Conservation (phyloP, 1,140 invertebrate genomes). For the Calephelis virginiensis region DNA sequence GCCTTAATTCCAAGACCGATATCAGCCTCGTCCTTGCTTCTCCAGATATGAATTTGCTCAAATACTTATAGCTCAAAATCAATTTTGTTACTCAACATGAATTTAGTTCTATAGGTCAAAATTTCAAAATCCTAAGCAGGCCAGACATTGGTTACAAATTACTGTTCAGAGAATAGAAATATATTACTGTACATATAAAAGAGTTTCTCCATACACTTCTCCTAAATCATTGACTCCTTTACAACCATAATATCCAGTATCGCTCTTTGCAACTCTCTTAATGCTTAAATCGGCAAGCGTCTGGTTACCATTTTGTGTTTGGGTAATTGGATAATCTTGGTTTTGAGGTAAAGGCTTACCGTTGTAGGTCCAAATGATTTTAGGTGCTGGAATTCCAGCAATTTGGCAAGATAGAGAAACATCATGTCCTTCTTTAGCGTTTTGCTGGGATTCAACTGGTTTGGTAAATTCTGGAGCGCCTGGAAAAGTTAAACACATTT, state of each 20-base stretch:
- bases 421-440: slow-evolving; percentile 41
- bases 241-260: slow-evolving; percentile 58
- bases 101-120: too few species aligned
- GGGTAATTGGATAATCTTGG: slow-evolving; percentile 19
- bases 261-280: slow-evolving; percentile 35
- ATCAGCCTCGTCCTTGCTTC: too few species aligned
- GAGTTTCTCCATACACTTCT: slow-evolving; percentile 43
- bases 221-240: slow-evolving; percentile 42
- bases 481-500: slow-evolving; percentile 26
- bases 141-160: too few species aligned
- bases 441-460: slow-evolving; percentile 31
- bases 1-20: too few species aligned
- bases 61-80: background rate
- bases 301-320: slow-evolving; percentile 21
- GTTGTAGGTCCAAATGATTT: slow-evolving; percentile 47
- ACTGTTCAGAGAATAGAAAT: background rate
- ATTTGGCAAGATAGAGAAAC: slow-evolving; percentile 47
- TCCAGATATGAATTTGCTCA: background rate
- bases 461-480: slow-evolving; percentile 40
- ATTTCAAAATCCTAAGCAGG: too few species aligned
- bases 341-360: slow-evolving; percentile 31
- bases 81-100: background rate
- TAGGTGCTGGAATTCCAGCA: slow-evolving; percentile 32
- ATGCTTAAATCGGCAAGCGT: slow-evolving; percentile 41
- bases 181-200: slow-evolving; percentile 15